A percentile compares a stretch with the other conserved stretches of the same genome.
Evolutionary conservation across 2,797 vertebrate species (phyloP).

Genomic region (Hippoglossus hippoglossus): DNA sequence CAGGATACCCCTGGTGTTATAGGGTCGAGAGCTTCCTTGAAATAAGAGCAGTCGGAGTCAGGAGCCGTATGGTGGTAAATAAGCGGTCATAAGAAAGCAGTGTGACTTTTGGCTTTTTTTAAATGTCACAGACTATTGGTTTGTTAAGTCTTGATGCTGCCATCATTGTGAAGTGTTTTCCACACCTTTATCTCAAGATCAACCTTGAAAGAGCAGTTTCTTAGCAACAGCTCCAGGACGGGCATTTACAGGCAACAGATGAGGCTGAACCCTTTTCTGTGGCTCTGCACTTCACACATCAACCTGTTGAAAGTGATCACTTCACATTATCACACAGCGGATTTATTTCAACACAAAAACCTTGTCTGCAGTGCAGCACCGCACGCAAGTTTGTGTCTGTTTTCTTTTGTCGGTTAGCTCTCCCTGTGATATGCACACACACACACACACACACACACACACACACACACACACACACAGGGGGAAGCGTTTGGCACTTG

Average conservation of each 20-base stretch:
- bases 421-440: constrained; percentile 10
- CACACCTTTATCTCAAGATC: constrained; percentile 42
- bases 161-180: constrained; percentile 34
- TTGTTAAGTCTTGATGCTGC: constrained; percentile 20
- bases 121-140: constrained; percentile 35
- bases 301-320: constrained; percentile 54
- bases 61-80: background rate
- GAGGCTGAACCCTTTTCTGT: constrained; percentile 37
- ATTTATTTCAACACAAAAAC: constrained; percentile 56
- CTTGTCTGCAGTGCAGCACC: constrained; percentile 12
- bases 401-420: constrained; percentile 14
- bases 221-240: constrained; percentile 58
- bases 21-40: background rate
- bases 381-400: constrained; percentile 3
- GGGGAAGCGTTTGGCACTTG: constrained; percentile 45
- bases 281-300: constrained; percentile 52
- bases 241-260: constrained; percentile 36
- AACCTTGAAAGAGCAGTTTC: constrained; percentile 52
- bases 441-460: background rate
- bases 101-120: background rate
- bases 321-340: constrained; percentile 55
- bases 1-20: background rate
- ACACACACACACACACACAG: background rate
- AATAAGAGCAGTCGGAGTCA: background rate
- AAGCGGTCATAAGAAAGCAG: background rate